Evolutionary conservation across 2,797 vertebrate species (phyloP).

Genomic region (Danionella dracula): DNA sequence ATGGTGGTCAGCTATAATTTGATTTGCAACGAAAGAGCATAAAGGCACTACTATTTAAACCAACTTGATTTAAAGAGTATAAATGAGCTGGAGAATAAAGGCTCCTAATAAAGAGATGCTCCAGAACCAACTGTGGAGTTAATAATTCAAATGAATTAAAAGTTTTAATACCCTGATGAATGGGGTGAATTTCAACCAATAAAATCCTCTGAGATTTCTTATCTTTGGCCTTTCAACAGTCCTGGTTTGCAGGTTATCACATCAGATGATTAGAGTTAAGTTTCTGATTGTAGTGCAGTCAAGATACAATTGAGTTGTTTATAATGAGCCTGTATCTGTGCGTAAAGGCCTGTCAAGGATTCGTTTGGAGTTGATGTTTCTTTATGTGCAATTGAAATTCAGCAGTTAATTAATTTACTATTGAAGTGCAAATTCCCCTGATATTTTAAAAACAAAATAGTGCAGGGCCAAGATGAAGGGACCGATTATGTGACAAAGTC

Average conservation of each 20-base stretch:
- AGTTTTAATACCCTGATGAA: conserved; percentile 37
- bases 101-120: conserved; percentile 2
- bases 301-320: conserved; percentile 17
- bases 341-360: conserved; percentile 3
- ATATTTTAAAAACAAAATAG: conserved; percentile 23
- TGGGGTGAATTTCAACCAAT: conserved; percentile 24
- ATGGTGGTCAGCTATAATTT: not conserved
- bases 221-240: conserved; percentile 19
- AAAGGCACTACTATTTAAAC: conserved; percentile 9
- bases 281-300: conserved; percentile 27
- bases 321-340: conserved; percentile 20
- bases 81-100: conserved; percentile 1
- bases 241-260: conserved; percentile 32
- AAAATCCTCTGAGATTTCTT: conserved; percentile 25
- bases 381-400: conserved; percentile 10
- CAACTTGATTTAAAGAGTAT: conserved; percentile 25
- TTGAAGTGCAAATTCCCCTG: conserved; percentile 21
- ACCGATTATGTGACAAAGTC: conserved; percentile 4
- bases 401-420: conserved; percentile 25
- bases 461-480: not conserved
- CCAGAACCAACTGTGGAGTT: conserved; percentile 11
- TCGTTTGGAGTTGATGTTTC: conserved; percentile 8
- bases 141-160: conserved; percentile 29
- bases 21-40: conserved; percentile 2
- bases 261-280: conserved; percentile 25